Conservation (phyloP, 1,140 invertebrate species). For the Meloidogyne floridensis region DNA sequence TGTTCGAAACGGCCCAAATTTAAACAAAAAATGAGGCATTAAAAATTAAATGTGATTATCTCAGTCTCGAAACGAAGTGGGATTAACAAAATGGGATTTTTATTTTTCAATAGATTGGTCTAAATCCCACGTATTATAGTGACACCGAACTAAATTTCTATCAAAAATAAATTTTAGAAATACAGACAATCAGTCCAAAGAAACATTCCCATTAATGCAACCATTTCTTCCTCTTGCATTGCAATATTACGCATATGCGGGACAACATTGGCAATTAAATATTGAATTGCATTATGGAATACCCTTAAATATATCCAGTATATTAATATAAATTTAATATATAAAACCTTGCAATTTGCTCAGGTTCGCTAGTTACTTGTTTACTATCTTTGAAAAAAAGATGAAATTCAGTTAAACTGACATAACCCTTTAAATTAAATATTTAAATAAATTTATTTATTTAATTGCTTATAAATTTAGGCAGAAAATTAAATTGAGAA, state of each 20-base stretch:
- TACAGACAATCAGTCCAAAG: slow-evolving; percentile 46
- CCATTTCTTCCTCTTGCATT: slow-evolving; percentile 48
- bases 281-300: slow-evolving; percentile 50
- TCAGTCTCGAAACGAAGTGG: no score
- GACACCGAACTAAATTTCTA: no score
- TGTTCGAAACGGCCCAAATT: no score
- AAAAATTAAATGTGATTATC: no score
- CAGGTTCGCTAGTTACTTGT: slow-evolving; percentile 42
- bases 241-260: slow-evolving; percentile 49
- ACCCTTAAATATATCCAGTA: slow-evolving; percentile 39
- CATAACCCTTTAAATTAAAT: slow-evolving; percentile 40
- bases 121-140: no score
- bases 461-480: no score
- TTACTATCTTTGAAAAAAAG: slow-evolving; percentile 55
- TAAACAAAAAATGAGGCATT: no score
- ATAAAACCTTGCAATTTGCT: slow-evolving; percentile 45
- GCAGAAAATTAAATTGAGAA: no score
- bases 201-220: slow-evolving; percentile 49
- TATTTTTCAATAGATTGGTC: no score
- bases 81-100: no score
- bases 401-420: slow-evolving; percentile 45
- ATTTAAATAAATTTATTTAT: neutral
- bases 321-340: neutral
- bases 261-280: slow-evolving; percentile 51
- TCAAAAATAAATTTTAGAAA: neutral